These are phyloP conservation scores for Spea hammondii DNA, from an alignment of 2,797 vertebrate genomes.

Conservation along the genomic window DNA sequence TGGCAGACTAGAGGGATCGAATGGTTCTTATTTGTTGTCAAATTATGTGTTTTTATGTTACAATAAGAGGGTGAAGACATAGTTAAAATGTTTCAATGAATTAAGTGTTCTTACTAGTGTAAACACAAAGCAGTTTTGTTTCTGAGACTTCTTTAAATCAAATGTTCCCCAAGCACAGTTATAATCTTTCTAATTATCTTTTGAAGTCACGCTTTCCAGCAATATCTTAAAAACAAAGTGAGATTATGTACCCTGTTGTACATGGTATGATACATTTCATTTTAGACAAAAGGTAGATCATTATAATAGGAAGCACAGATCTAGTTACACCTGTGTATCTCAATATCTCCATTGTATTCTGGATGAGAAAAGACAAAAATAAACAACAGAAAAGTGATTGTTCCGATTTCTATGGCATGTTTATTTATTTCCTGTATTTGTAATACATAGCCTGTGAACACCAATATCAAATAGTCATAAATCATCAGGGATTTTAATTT, in stretches of 20 bases:
- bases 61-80: not conserved
- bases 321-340: slow-evolving; percentile 5
- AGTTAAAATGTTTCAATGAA: not conserved
- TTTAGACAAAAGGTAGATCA: slow-evolving; percentile 19
- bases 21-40: no score
- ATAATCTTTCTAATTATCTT: slow-evolving; percentile 34
- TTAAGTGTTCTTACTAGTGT: slow-evolving; percentile 10
- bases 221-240: slow-evolving; percentile 1
- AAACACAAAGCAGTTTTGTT: slow-evolving; percentile 24
- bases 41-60: not conserved
- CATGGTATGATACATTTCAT: slow-evolving; percentile 22
- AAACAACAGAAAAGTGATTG: slow-evolving; percentile 3
- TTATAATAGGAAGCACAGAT: slow-evolving; percentile 25
- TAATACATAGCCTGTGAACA: slow-evolving; percentile 1
- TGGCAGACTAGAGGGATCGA: no score
- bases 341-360: slow-evolving; percentile 21
- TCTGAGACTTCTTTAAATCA: slow-evolving; percentile 1
- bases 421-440: slow-evolving; percentile 36
- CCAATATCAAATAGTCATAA: slow-evolving; percentile 9
- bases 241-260: slow-evolving; percentile 7
- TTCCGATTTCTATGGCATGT: slow-evolving; percentile 18
- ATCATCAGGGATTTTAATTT: slow-evolving; percentile 37
- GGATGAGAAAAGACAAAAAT: slow-evolving; percentile 1
- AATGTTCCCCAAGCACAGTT: not conserved
- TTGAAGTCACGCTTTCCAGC: slow-evolving; percentile 13